Conservation (phyloP, 1,140 invertebrate species). For the Drosophila nebulosa region DNA sequence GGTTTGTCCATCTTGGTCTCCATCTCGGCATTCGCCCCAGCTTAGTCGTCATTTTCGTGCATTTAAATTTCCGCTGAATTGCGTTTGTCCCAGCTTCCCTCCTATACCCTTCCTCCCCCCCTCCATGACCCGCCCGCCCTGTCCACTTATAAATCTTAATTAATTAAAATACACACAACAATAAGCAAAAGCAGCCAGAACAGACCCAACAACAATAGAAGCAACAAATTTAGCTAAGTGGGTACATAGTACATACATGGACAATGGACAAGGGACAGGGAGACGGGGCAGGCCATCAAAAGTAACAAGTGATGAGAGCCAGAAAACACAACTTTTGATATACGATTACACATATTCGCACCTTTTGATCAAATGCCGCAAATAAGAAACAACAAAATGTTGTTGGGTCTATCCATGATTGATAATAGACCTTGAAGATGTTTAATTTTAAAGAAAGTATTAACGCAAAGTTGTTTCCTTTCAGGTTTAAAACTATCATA, state of each 20-base stretch:
- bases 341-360: not conserved
- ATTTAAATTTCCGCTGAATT: slow-evolving; percentile 77
- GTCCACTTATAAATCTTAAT: slow-evolving; percentile 75
- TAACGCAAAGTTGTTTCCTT: too few relatives aligned
- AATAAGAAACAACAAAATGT: not conserved
- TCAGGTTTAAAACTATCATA: too few relatives aligned
- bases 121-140: not conserved
- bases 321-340: not conserved
- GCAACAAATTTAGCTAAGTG: not conserved
- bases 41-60: slow-evolving; percentile 33
- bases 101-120: not conserved
- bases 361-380: slow-evolving; percentile 6
- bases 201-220: slow-evolving; percentile 4
- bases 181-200: slow-evolving; percentile 33
- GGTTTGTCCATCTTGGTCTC: not conserved
- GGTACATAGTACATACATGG: too few relatives aligned
- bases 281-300: not conserved
- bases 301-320: slow-evolving; percentile 9
- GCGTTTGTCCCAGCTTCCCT: slow-evolving; percentile 31
- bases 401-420: not conserved
- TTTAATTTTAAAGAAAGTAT: not conserved
- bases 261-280: not conserved
- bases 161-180: slow-evolving; percentile 75
- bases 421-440: not conserved
- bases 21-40: not conserved